Percentiles rank a stretch among this genome's conserved stretches.
Evolutionary conservation across 2,113 vertebrate genomes (phyloP).

Genomic region (Syngnathus floridae): DNA sequence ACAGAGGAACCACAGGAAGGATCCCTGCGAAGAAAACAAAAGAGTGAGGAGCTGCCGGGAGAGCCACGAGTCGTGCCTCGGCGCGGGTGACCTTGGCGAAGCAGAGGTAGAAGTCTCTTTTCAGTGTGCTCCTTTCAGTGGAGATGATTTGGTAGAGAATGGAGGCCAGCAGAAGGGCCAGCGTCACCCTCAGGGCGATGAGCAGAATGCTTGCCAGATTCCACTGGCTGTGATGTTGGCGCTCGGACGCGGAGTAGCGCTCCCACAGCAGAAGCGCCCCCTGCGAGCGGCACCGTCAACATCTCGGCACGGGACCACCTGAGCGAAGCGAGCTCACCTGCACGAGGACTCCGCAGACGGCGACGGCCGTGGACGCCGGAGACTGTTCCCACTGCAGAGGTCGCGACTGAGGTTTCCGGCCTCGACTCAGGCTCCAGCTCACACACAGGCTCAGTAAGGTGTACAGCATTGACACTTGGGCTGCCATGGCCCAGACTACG

Average conservation of each 20-base stretch:
- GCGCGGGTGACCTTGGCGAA: conserved; percentile 78
- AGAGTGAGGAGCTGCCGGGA: background rate
- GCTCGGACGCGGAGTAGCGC: conserved; percentile 74
- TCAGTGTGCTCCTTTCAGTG: conserved; percentile 84
- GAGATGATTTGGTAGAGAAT: conserved; percentile 87
- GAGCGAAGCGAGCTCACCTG: conserved; percentile 70
- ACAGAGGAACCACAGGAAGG: conserved; percentile 93
- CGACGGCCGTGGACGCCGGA: conserved; percentile 80
- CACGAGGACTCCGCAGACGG: conserved; percentile 76
- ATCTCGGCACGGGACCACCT: background rate
- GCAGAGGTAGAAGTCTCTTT: conserved; percentile 89
- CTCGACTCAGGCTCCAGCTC: conserved; percentile 87
- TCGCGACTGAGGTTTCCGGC: conserved; percentile 84
- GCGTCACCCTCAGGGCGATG: conserved; percentile 73
- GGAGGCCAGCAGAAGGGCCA: conserved; percentile 80
- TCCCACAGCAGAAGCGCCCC: conserved; percentile 86
- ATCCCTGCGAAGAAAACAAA: conserved; percentile 74
- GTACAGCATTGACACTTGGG: conserved; percentile 92
- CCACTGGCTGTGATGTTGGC: conserved; percentile 73
- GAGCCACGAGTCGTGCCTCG: too few relatives aligned
- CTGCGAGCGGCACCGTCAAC: conserved; percentile 55
- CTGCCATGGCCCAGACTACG: conserved; percentile 87
- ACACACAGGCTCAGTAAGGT: conserved; percentile 87
- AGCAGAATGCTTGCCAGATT: conserved; percentile 77
- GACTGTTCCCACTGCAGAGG: conserved; percentile 93